Conservation (phyloP, 2,888 invertebrate species). For the Trichogramma evanescens region DNA sequence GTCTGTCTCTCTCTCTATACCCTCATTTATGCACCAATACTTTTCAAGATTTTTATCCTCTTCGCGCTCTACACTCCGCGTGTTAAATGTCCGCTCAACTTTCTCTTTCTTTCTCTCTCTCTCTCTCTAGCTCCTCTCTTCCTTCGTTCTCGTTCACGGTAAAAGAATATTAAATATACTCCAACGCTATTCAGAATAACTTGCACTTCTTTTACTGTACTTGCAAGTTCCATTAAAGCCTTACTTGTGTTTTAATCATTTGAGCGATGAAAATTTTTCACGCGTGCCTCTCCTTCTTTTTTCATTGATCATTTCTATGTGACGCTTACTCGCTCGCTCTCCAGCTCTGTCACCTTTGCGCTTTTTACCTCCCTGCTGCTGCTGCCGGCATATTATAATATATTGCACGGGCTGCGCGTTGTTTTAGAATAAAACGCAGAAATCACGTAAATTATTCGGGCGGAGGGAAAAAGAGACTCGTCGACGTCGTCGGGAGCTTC, state of each 20-base stretch:
- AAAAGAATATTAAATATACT: background rate
- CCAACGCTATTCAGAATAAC: background rate
- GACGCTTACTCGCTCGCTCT: too few relatives aligned
- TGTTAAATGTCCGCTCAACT: too few relatives aligned
- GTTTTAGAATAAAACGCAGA: background rate
- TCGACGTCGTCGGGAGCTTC: background rate
- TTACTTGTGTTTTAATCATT: constrained; percentile 6
- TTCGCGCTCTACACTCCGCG: background rate
- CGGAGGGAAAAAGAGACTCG: background rate
- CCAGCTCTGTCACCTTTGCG: background rate
- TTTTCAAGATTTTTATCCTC: background rate
- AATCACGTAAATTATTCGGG: constrained; percentile 4
- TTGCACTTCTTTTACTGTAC: background rate
- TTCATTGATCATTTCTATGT: background rate
- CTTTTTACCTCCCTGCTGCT: background rate
- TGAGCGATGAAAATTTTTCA: constrained; percentile 9
- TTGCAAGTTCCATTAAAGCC: constrained; percentile 10
- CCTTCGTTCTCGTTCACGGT: background rate
- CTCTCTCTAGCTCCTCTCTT: background rate
- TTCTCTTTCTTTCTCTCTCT: too few relatives aligned
- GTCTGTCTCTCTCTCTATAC: too few relatives aligned
- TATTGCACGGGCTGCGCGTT: background rate
- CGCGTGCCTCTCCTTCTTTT: background rate
- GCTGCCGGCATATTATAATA: too few relatives aligned
- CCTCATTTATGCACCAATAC: constrained; percentile 2